Percentiles rank a stretch among this genome's conserved stretches.
These are phyloP conservation scores for Sebastes fasciatus DNA, from an alignment of 2,113 vertebrate genomes.

Conservation along the genomic window DNA sequence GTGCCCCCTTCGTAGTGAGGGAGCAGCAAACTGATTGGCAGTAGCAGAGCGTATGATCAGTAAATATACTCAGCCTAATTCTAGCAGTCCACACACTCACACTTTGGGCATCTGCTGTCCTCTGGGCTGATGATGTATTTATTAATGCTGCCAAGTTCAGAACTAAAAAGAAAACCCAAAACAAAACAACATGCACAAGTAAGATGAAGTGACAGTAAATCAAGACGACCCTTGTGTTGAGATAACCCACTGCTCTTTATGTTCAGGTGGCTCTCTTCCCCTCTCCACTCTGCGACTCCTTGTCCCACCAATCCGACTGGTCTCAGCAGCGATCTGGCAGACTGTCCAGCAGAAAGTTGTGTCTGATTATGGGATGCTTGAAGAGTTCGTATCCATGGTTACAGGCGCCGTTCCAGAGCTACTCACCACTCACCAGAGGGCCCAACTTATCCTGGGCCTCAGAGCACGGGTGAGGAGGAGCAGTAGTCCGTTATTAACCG, in stretches of 20 bases:
- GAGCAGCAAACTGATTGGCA: no score
- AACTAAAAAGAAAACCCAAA: no score
- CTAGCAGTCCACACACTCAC: no score
- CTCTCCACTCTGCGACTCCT: constrained; percentile 63
- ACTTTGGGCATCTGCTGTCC: no score
- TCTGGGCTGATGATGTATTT: no score
- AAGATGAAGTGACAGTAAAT: not conserved
- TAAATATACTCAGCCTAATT: no score
- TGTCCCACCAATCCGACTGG: constrained; percentile 69
- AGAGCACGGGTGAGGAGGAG: constrained; percentile 79
- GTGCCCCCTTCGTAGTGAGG: no score
- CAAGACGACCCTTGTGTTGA: not conserved
- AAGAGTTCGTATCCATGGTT: constrained; percentile 81
- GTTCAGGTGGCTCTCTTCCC: constrained; percentile 47
- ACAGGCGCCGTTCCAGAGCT: constrained; percentile 78
- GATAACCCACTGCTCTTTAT: not conserved
- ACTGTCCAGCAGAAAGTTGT: constrained; percentile 69
- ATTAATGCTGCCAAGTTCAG: no score
- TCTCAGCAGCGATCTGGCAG: constrained; percentile 80
- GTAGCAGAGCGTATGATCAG: no score
- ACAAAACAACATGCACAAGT: not conserved
- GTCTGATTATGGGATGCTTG: constrained; percentile 77
- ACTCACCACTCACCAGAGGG: constrained; percentile 74
- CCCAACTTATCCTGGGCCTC: constrained; percentile 82
- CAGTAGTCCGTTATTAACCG: not conserved